A percentile compares a stretch with the other conserved stretches of the same genome.
Conservation (phyloP, 2,888 invertebrate species). For the Hedychridium roseum region DNA sequence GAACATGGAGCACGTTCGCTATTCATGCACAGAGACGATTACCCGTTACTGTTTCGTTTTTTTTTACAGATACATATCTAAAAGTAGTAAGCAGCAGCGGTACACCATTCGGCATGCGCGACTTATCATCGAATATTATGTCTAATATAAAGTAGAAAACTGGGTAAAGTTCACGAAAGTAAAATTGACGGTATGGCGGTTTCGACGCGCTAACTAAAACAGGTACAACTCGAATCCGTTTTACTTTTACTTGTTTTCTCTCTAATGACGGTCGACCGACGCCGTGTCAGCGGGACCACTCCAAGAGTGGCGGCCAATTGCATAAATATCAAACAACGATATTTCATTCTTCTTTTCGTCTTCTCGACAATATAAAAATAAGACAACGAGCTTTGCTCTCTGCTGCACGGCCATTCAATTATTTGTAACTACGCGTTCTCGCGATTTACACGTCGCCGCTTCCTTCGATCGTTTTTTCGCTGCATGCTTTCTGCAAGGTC, state of each 20-base stretch:
- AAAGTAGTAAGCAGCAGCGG: too few species aligned
- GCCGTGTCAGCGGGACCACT: slow-evolving; percentile 50
- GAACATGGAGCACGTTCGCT: too few species aligned
- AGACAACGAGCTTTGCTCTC: slow-evolving; percentile 61
- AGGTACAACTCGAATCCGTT: slow-evolving; percentile 51
- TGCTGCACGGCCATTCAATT: slow-evolving; percentile 64
- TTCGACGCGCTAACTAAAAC: slow-evolving; percentile 47
- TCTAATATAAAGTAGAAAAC: slow-evolving; percentile 21
- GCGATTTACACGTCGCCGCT: slow-evolving; percentile 8
- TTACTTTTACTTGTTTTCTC: slow-evolving; percentile 33
- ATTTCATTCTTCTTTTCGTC: slow-evolving; percentile 45
- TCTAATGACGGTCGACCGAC: slow-evolving; percentile 30
- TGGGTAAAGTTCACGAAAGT: slow-evolving; percentile 39
- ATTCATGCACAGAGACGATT: too few species aligned
- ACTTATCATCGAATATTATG: too few species aligned
- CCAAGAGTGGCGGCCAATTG: slow-evolving; percentile 60
- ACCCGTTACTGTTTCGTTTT: too few species aligned
- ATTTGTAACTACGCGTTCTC: slow-evolving; percentile 55
- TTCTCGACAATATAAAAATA: slow-evolving; percentile 57
- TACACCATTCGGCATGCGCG: too few species aligned
- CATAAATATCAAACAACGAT: slow-evolving; percentile 60
- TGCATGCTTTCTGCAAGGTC: slow-evolving; percentile 9
- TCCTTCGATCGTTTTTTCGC: slow-evolving; percentile 23
- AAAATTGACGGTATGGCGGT: slow-evolving; percentile 42
- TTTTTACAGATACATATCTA: too few species aligned